These are phyloP conservation scores for Lithophane ornitopus DNA, from an alignment of 2,888 invertebrate genomes.

Conservation along the genomic window DNA sequence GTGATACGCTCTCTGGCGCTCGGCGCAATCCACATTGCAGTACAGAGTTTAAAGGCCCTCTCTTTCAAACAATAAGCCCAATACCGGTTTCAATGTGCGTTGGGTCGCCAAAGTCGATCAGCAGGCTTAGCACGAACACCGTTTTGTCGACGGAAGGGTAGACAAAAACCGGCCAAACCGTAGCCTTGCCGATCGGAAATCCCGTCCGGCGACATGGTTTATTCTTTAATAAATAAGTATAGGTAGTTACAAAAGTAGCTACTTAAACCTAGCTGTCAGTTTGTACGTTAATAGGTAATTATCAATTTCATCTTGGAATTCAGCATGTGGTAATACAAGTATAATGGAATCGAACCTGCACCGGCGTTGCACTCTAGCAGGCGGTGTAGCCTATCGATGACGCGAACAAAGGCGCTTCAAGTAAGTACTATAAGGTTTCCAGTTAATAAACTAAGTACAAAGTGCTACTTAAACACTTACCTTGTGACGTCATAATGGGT, in stretches of 20 bases:
- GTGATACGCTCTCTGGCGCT: too few relatives aligned
- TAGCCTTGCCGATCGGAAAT: neutral
- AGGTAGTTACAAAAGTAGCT: neutral
- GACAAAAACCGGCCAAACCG: too few relatives aligned
- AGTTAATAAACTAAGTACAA: constrained; percentile 36
- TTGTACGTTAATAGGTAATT: neutral
- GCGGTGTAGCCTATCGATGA: constrained; percentile 22
- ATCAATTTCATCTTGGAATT: neutral
- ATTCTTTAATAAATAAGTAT: neutral
- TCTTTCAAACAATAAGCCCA: too few relatives aligned
- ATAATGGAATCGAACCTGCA: constrained; percentile 45
- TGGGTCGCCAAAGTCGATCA: too few relatives aligned
- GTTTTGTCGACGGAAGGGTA: too few relatives aligned
- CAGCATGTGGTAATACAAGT: neutral
- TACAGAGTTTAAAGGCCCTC: too few relatives aligned
- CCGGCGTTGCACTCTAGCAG: constrained; percentile 10
- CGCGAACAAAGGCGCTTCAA: constrained; percentile 29
- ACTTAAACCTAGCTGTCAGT: neutral
- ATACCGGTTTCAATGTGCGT: too few relatives aligned
- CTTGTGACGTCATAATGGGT: constrained; percentile 29
- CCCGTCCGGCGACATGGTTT: neutral
- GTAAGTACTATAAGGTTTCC: constrained; percentile 35
- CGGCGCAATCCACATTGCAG: too few relatives aligned
- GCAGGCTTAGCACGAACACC: too few relatives aligned
- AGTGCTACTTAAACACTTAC: constrained; percentile 42